Base-by-base conservation (phyloP, 2,113 vertebrate genomes). In the Alectura lathami region DNA sequence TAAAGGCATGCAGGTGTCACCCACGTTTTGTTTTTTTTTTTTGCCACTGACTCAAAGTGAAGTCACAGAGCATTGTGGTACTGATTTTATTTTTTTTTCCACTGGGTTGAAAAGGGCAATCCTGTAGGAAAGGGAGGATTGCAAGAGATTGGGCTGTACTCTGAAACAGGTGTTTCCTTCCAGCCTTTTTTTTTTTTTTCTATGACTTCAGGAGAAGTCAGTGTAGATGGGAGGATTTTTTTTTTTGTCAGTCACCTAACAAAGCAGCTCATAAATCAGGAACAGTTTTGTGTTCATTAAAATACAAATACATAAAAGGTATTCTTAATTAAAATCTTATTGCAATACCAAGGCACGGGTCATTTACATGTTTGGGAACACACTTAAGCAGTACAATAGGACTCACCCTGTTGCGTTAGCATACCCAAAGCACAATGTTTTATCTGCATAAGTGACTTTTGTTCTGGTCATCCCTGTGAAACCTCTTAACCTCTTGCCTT, bases 41-140 rank as follows among this genome's bases (percentile, higher is more conserved):
- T 69, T 76, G 66, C 53, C 17, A 64, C 72, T 85, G 92, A 88
- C 93, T 80, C 96, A 11, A 59, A 73, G 17, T 43, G 24, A 85
- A 68, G 43, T 59, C 92, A 87, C 14, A 4, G 12, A 60, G 43
- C 30, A 72, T 34, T 45, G 9, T 66, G 13, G 5, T 27, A 23
- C 21, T 22, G 51, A 23, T 8, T 32, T 17, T 40, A 7, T 6
- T 7, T 48, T 26, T 57, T 40, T 20, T 75, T 95, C 70, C 24
- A 38, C 29, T 0, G 2, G 24, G 47, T 50, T 68, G 38, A 13
- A 70, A 90, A 75, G 9, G 79, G 26, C 4, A 13, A 29, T 78
- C 18, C 7, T 17, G 16, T 10, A 60, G 22, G 32, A 73, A 77
- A 89, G 10, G 24, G 11, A 64, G 75, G 30, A 24, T 22, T 85